Evolutionary conservation across 2,797 vertebrate species (phyloP), one percentile per base, ranked within the genome.

Genomic region (Anguilla anguilla): DNA sequence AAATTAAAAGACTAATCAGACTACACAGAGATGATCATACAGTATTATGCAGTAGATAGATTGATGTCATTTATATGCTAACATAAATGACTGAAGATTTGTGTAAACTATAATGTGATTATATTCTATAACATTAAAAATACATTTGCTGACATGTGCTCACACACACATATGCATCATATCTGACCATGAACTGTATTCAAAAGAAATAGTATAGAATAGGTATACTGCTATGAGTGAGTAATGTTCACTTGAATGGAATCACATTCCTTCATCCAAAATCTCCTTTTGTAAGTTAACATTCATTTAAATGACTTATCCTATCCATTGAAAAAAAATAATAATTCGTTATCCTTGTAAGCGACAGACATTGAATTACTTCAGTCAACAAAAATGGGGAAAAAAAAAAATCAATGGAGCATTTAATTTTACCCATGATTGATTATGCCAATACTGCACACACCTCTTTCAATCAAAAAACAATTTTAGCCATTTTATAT

Each of bases 381-480:
- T 57, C 86, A 88, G 86, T 87, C 86, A 67, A 72, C 85, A 87
- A 90, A 86, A 86, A 39, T 67, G 89, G 86, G 86, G 86, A 84
- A 85, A 89, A 88, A 89, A 88, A 88, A 89, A 90, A 89, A 92
- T 93, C 92, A 90, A 92, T 91, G 86, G 67, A 91, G 90, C 90
- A 91, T 92, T 93, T 92, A 92, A 92, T 92, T 91, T 93, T 93
- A 92, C 91, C 89, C 91, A 90, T 91, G 91, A 93, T 93, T 91
- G 91, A 91, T 92, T 84, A 92, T 91, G 91, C 92, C 91, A 92
- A 92, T 92, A 92, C 87, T 83, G 39, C 72, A 22, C 89, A 89
- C 83, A 91, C 89, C 87, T 91, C 89, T 86, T 89, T 87, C 90
- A 77, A 91, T 86, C 89, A 87, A 85, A 59, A 85, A 89, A 86